Conservation (phyloP, 64 coral and sea anemone species). For the Stichodactyla mertensii region DNA sequence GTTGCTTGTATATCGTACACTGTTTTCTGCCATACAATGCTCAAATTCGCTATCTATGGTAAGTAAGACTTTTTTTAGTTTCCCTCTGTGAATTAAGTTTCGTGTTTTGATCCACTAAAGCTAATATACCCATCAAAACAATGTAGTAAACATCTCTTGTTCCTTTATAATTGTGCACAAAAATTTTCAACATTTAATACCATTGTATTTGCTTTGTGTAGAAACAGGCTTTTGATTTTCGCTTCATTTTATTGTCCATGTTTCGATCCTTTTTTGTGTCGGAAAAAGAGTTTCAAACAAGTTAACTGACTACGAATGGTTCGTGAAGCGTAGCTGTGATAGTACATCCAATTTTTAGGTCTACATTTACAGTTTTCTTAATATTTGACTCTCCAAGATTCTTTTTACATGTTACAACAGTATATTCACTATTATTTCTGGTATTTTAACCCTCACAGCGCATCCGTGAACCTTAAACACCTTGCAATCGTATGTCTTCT, state of each 20-base stretch:
- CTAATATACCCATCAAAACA: not conserved
- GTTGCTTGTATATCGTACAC: not conserved
- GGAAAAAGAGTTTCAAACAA: not conserved
- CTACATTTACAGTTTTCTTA: not conserved
- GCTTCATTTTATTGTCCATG: not conserved
- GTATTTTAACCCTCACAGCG: not conserved
- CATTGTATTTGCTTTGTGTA: not conserved
- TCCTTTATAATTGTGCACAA: not conserved
- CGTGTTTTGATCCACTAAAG: not conserved
- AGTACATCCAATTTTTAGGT: not conserved
- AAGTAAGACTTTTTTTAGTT: not conserved
- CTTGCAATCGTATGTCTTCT: not conserved
- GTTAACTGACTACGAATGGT: not conserved
- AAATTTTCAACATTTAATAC: not conserved
- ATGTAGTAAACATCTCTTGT: not conserved
- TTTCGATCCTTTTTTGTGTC: not conserved
- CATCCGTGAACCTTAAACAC: not conserved
- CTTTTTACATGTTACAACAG: not conserved
- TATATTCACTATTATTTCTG: not conserved
- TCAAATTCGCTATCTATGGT: constrained; percentile 50
- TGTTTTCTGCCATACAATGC: not conserved
- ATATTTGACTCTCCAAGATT: not conserved
- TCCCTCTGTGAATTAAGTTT: not conserved
- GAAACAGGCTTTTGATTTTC: not conserved
- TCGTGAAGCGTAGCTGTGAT: not conserved